phyloP scores from a whole-genome alignment of 2,797 vertebrate genomes.

The Platyrinchus mystaceus region DNA sequence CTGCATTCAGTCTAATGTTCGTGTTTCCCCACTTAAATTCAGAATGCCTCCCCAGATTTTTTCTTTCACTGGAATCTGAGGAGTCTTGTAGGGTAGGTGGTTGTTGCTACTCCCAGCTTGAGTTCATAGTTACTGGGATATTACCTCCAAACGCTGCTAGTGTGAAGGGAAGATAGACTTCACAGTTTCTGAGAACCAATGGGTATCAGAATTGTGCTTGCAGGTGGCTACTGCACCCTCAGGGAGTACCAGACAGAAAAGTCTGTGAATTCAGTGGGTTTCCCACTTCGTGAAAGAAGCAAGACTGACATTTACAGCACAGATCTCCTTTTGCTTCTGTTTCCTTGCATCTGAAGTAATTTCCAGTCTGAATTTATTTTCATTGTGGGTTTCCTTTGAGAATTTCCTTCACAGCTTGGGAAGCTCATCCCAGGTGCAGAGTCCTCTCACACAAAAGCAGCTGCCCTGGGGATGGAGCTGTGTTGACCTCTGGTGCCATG shows the following conservation, averaged over 20 bases:
- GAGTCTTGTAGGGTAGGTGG: background rate
- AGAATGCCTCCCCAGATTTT: background rate
- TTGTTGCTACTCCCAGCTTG: background rate
- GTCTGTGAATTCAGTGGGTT: background rate
- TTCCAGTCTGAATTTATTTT: background rate
- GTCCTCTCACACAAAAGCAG: background rate
- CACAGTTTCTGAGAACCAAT: background rate
- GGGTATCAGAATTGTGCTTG: background rate
- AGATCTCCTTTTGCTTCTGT: background rate
- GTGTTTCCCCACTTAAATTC: background rate
- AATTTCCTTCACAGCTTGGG: background rate
- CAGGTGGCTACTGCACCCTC: background rate
- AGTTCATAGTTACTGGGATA: background rate
- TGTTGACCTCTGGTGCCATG: background rate
- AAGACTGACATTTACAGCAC: background rate
- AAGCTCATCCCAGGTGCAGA: background rate
- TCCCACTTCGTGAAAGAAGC: background rate
- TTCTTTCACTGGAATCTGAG: background rate
- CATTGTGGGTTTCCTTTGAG: background rate
- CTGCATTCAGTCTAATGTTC: background rate
- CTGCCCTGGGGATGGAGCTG: background rate
- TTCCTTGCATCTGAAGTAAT: background rate
- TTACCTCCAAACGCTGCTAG: background rate
- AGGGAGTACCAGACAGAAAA: background rate
- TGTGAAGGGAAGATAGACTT: rapidly evolving